phyloP scores from a whole-genome alignment of 2,888 invertebrate species.

The Aproaerema taeniolella region DNA sequence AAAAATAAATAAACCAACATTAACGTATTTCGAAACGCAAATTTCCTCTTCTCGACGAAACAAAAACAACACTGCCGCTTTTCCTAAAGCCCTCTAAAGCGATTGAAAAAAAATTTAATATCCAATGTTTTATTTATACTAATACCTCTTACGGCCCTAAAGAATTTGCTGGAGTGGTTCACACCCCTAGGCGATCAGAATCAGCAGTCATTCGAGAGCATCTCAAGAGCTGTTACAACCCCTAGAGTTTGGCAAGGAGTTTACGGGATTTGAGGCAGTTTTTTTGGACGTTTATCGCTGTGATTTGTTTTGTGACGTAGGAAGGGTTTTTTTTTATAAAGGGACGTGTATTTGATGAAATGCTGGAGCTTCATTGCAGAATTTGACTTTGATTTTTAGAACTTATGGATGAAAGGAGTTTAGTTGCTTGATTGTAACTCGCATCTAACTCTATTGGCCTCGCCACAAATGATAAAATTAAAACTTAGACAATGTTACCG shows the following conservation, averaged over 20 bases:
- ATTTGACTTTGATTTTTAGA: too few relatives aligned
- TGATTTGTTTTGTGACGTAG: conserved; percentile 1
- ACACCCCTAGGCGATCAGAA: conserved; percentile 17
- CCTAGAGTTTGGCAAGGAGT: conserved; percentile 8
- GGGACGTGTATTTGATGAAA: too few relatives aligned
- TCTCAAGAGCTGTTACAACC: conserved; percentile 19
- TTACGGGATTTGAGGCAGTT: conserved; percentile 9
- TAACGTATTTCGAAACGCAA: too few relatives aligned
- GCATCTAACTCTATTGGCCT: too few relatives aligned
- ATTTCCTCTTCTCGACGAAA: too few relatives aligned
- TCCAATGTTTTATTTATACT: conserved; percentile 17
- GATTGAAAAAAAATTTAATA: conserved; percentile 16
- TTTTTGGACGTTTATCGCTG: conserved; percentile 6
- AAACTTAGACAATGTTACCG: too few relatives aligned
- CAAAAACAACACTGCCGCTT: too few relatives aligned
- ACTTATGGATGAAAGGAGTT: too few relatives aligned
- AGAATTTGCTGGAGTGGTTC: conserved; percentile 19
- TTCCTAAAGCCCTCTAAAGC: conserved; percentile 7
- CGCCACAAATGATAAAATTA: too few relatives aligned
- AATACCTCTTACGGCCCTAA: conserved; percentile 22
- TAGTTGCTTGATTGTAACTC: too few relatives aligned
- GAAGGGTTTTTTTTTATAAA: background rate
- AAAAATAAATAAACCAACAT: too few relatives aligned
- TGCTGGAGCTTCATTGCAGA: too few relatives aligned
- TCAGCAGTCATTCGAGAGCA: conserved; percentile 20